These are phyloP conservation scores for Hypotaenidia philippensis DNA, from an alignment of 2,797 vertebrate species.

Conservation along the genomic window DNA sequence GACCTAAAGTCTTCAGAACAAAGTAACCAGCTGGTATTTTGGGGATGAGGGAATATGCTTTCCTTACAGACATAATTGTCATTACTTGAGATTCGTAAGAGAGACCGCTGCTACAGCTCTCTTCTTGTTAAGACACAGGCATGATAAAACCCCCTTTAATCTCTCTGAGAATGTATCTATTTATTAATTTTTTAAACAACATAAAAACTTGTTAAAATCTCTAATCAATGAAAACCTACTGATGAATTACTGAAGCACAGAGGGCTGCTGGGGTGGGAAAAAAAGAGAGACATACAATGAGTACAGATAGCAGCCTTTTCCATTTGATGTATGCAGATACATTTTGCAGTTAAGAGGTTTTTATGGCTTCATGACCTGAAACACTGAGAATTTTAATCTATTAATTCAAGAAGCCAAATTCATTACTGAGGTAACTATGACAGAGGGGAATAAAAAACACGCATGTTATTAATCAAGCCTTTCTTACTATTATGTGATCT, in stretches of 20 bases:
- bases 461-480: not conserved
- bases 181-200: slow-evolving; percentile 6
- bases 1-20: slow-evolving; percentile 72
- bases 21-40: slow-evolving; percentile 46
- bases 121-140: slow-evolving; percentile 67
- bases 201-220: not conserved
- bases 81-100: slow-evolving; percentile 27
- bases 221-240: slow-evolving; percentile 81
- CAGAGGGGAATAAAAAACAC: not conserved
- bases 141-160: slow-evolving; percentile 61
- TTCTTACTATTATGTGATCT: slow-evolving; percentile 27
- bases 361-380: slow-evolving; percentile 35
- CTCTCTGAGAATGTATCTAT: slow-evolving; percentile 22
- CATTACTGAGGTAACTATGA: slow-evolving; percentile 8
- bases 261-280: not conserved
- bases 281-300: not conserved
- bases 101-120: slow-evolving; percentile 25
- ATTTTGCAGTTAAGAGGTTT: not conserved
- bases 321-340: not conserved
- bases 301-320: slow-evolving; percentile 4
- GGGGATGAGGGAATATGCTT: not conserved
- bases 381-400: slow-evolving; percentile 27
- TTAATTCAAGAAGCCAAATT: slow-evolving; percentile 54
- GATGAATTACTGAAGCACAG: slow-evolving; percentile 82
- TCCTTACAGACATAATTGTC: slow-evolving; percentile 3